A percentile compares a stretch with the other conserved stretches of the same genome.
Evolutionary conservation across 1,140 invertebrate genomes (phyloP).

Genomic region (Yoshiicerus persimilis): DNA sequence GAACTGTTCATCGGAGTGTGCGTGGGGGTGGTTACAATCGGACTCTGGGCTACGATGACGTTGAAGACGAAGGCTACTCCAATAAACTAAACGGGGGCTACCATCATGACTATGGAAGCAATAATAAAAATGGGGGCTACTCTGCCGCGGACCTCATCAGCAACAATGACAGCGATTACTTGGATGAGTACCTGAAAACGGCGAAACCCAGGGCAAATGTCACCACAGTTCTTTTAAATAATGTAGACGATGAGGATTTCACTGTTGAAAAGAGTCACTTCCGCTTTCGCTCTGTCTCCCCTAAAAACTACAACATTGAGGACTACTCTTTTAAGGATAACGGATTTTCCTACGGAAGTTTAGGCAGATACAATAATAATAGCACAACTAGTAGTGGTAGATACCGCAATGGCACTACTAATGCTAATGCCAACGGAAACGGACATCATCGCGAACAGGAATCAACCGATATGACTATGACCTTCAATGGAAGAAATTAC

Average conservation of each 20-base stretch:
- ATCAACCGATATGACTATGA: not conserved
- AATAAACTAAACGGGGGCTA: not conserved
- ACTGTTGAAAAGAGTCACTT: constrained; percentile 49
- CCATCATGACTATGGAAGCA: not conserved
- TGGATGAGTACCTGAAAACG: not conserved
- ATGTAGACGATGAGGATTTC: constrained; percentile 44
- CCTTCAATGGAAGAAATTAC: not conserved
- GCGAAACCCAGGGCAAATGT: constrained; percentile 53
- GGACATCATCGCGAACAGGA: not conserved
- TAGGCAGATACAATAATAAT: not conserved
- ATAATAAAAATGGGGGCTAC: not conserved
- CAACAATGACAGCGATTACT: not conserved
- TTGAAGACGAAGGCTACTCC: constrained; percentile 39
- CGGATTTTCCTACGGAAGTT: not conserved
- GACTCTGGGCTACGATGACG: constrained; percentile 47
- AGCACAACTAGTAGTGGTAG: not conserved
- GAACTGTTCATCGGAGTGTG: constrained; percentile 57
- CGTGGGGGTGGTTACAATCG: not conserved
- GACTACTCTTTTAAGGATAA: not conserved
- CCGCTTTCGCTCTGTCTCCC: not conserved
- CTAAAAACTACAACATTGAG: not conserved
- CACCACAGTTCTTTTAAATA: constrained; percentile 43
- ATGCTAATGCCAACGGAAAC: not conserved
- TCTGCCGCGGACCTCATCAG: not conserved
- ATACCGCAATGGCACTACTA: not conserved